Percentiles rank a stretch among this genome's conserved stretches.
These are phyloP conservation scores for Phyllotreta striolata DNA, from an alignment of 2,888 invertebrate genomes.

Conservation along the genomic window DNA sequence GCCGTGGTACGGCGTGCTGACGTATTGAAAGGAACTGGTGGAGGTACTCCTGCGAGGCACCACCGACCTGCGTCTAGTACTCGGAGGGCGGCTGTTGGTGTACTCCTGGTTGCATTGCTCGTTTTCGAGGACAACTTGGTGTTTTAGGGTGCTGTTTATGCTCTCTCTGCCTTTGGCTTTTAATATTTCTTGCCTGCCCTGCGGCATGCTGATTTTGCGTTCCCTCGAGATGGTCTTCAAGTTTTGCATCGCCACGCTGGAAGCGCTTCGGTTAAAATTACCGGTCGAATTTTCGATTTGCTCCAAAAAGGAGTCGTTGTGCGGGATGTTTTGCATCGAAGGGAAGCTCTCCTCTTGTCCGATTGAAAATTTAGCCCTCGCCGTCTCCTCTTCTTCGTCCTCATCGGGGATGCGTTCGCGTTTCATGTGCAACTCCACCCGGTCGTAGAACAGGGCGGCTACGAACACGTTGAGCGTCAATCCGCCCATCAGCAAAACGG, in stretches of 20 bases:
- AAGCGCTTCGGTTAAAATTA: constrained; percentile 72
- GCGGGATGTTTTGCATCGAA: constrained; percentile 54
- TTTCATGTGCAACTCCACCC: constrained; percentile 82
- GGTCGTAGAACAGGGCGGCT: constrained; percentile 84
- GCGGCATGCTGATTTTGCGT: constrained; percentile 69
- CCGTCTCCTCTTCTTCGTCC: constrained; percentile 52
- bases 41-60: constrained; percentile 76
- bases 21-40: constrained; percentile 83
- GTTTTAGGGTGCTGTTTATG: constrained; percentile 55
- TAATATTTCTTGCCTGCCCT: constrained; percentile 59
- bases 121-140: constrained; percentile 77
- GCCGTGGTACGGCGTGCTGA: constrained; percentile 86
- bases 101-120: constrained; percentile 52
- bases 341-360: constrained; percentile 57
- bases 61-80: constrained; percentile 39
- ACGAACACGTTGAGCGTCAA: constrained; percentile 85
- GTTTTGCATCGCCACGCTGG: constrained; percentile 73
- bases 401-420: constrained; percentile 61
- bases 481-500: constrained; percentile 82
- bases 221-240: constrained; percentile 61
- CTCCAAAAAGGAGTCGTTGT: constrained; percentile 56
- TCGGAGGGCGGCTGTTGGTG: constrained; percentile 51
- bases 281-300: constrained; percentile 55
- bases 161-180: constrained; percentile 52
- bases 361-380: constrained; percentile 58